Conservation (phyloP, 2,888 invertebrate genomes). For the Archips crataeganus region DNA sequence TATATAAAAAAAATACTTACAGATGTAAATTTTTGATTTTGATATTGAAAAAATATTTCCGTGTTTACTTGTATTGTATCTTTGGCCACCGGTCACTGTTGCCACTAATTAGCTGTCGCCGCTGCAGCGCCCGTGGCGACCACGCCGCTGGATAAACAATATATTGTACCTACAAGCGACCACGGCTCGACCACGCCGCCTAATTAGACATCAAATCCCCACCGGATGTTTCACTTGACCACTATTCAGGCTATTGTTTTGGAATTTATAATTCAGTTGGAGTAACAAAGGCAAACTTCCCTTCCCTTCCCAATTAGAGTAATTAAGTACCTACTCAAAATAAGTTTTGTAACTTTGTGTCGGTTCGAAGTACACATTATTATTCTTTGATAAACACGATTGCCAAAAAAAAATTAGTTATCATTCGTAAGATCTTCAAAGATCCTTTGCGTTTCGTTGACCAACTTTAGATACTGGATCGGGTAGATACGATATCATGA, state of each 20-base stretch:
- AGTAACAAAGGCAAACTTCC: neutral
- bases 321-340: too few relatives aligned
- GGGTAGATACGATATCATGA: too few relatives aligned
- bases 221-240: conserved; percentile 9
- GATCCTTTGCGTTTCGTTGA: too few relatives aligned
- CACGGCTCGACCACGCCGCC: conserved; percentile 11
- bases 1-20: too few relatives aligned
- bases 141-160: neutral
- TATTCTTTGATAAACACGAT: too few relatives aligned
- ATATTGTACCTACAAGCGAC: neutral
- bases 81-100: neutral
- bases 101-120: conserved; percentile 20
- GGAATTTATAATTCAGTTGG: conserved; percentile 19
- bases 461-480: too few relatives aligned
- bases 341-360: too few relatives aligned
- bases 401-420: too few relatives aligned
- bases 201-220: conserved; percentile 33
- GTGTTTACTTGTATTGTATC: neutral
- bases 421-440: too few relatives aligned
- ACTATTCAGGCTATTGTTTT: conserved; percentile 30
- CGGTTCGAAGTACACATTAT: too few relatives aligned
- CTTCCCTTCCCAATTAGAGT: neutral
- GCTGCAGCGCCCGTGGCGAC: conserved; percentile 9
- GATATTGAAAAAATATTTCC: too few relatives aligned
- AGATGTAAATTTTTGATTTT: too few relatives aligned